Evolutionary conservation across 2,797 vertebrate species (phyloP).

Genomic region (Pantherophis alleghaniensis): DNA sequence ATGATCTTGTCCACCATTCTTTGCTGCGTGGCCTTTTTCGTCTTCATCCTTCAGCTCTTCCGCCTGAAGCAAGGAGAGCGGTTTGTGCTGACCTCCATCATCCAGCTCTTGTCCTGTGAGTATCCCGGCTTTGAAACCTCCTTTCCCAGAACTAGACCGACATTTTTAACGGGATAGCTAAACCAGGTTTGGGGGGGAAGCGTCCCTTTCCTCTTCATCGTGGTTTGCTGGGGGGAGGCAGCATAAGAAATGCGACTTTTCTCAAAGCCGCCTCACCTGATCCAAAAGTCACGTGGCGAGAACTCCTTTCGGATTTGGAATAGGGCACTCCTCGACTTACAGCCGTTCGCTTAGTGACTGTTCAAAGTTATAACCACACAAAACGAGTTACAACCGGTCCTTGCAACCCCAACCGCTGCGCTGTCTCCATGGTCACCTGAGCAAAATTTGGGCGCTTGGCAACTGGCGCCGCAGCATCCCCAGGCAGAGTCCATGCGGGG

Average conservation of each 20-base stretch:
- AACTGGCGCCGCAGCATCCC: neutral
- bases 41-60: constrained; percentile 95
- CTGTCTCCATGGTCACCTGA: neutral
- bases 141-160: neutral
- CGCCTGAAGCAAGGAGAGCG: constrained; percentile 93
- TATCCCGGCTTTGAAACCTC: constrained; percentile 16
- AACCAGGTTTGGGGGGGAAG: neutral
- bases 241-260: neutral
- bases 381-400: neutral
- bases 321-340: neutral
- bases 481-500: too few relatives aligned
- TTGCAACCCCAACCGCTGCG: rapidly evolving
- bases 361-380: neutral
- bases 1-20: constrained; percentile 92
- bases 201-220: neutral
- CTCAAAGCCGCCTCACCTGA: neutral
- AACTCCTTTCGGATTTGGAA: neutral
- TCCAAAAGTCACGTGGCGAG: neutral
- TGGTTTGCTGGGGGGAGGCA: neutral
- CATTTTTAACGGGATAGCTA: neutral
- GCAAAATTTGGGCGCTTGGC: neutral
- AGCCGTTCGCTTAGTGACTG: neutral
- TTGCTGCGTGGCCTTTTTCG: constrained; percentile 87
- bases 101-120: constrained; percentile 92
- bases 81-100: constrained; percentile 87